Percentiles rank a stretch among this genome's conserved stretches.
Conservation (phyloP, 2,888 invertebrate species). For the Toxonevra muliebris region DNA sequence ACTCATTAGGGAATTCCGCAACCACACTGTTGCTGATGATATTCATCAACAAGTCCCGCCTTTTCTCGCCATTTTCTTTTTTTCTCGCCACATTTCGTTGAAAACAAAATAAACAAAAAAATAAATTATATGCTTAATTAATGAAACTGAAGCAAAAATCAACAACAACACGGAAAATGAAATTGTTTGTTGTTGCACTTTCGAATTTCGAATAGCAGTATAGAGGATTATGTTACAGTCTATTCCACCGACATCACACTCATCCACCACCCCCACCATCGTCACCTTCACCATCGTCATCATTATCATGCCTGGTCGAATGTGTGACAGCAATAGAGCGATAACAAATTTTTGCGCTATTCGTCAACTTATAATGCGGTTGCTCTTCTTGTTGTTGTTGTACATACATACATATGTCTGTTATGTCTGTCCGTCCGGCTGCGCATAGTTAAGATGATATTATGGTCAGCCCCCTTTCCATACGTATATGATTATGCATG, state of each 20-base stretch:
- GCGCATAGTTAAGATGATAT: neutral
- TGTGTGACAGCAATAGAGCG: too few species aligned
- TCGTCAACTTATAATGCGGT: too few species aligned
- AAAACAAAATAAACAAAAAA: neutral
- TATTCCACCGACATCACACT: too few species aligned
- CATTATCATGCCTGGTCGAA: too few species aligned
- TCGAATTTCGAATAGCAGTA: neutral
- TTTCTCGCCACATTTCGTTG: neutral
- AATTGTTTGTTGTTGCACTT: neutral
- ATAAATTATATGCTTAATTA: conserved; percentile 1
- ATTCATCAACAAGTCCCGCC: conserved; percentile 26
- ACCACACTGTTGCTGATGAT: too few species aligned
- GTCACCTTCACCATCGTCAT: too few species aligned
- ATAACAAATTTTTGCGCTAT: too few species aligned
- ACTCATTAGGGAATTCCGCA: neutral
- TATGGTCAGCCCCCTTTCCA: neutral
- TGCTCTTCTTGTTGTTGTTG: too few species aligned
- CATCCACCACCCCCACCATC: too few species aligned
- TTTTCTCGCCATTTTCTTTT: conserved; percentile 27
- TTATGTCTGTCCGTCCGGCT: too few species aligned
- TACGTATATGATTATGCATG: neutral
- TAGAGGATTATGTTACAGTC: too few species aligned
- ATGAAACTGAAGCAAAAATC: neutral
- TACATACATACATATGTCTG: too few species aligned
- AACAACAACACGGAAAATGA: neutral